phyloP scores from a whole-genome alignment of 2,113 vertebrate species.

The Vimba vimba region DNA sequence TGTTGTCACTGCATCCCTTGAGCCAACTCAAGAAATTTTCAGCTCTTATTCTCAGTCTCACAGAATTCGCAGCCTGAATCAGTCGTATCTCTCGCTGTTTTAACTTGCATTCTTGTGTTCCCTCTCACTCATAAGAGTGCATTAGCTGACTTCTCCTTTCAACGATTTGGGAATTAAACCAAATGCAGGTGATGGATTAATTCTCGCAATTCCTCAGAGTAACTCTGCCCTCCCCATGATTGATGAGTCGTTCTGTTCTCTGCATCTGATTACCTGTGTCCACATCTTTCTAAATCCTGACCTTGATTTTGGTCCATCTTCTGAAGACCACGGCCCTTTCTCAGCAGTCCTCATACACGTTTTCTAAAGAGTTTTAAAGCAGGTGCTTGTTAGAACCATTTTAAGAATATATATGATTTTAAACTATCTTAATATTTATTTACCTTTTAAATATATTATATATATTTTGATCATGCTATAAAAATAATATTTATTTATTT shows the following conservation, averaged over 20 bases:
- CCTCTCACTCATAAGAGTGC: constrained; percentile 53
- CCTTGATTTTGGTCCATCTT: neutral
- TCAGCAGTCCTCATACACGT: neutral
- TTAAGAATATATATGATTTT: neutral
- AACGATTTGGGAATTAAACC: constrained; percentile 39
- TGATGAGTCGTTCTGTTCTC: constrained; percentile 17
- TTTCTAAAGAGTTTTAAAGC: neutral
- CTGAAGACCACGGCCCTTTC: neutral
- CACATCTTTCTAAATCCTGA: constrained; percentile 2
- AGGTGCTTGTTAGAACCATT: neutral
- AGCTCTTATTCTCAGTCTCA: neutral
- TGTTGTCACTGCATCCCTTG: neutral
- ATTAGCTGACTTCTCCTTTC: constrained; percentile 21
- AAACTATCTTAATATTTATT: too few relatives aligned
- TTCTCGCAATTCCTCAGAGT: constrained; percentile 41
- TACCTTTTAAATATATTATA: too few relatives aligned
- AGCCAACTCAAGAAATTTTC: neutral
- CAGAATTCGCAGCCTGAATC: neutral
- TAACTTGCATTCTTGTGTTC: neutral
- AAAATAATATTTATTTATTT: too few relatives aligned
- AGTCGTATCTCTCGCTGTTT: neutral
- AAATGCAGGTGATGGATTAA: constrained; percentile 54
- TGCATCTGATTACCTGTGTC: neutral
- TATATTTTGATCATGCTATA: too few relatives aligned
- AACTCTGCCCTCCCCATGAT: constrained; percentile 18